Evolutionary conservation across 2,797 vertebrate genomes (phyloP), one percentile per base, ranked within the genome.

Genomic region (Mionectes olivaceus): DNA sequence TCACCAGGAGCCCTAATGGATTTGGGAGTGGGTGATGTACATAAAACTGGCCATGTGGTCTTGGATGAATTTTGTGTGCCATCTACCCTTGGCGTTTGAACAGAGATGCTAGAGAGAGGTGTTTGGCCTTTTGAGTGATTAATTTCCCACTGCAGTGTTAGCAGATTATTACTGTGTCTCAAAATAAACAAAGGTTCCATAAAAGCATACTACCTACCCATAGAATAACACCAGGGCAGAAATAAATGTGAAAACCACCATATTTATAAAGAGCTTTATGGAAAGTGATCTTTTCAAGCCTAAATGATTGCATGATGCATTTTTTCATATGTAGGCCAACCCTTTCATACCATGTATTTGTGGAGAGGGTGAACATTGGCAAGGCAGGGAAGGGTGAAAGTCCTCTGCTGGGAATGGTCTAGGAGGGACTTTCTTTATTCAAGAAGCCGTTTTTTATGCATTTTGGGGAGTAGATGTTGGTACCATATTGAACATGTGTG

Each of bases 401-500:
- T 9, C 17, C 22, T 6, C 16, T 50, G 4, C 19, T 77, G 44
- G 57, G 23, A 90, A 59, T 24, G 28, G 5, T 83, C 74, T 67
- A 28, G 61, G 68, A 78, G 41, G n/a, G 19, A 21, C 11, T 78
- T 73, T 30, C 7, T 76, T 68, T 32, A 27, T 64, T 81, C 5
- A 46, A 30, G 8, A 12, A 4, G 75, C 8, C 17, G 35, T 46
- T 81, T 60, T 13, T 37, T 76, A 8, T 47, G 23, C 11, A 13
- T 73, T 79, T 75, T 71, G 44, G 32, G 32, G 25, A 17, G 19
- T 16, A 73, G 17, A 10, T 3, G 15, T 16, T 3, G 8, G 13
- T 33, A 32, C 25, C 21, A 6, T 25, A 71, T 11, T 30, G 41
- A 50, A 22, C 1, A 0, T 2, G 4, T 1, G 0, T 22, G 46